Evolutionary conservation across 2,888 invertebrate genomes (phyloP).

Genomic region (Esperia sulphurella): DNA sequence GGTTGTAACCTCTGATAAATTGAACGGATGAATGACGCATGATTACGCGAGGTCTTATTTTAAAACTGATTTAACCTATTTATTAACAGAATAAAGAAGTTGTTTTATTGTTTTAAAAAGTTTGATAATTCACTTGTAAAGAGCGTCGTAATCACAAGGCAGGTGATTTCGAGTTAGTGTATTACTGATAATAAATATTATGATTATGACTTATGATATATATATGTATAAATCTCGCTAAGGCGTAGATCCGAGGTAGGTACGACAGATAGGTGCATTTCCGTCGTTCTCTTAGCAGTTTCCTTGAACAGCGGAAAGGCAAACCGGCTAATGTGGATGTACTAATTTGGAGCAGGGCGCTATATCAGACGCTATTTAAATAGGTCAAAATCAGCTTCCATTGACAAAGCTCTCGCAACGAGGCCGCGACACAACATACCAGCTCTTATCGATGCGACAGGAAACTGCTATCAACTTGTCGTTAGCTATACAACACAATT

Average conservation of each 20-base stretch:
- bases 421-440: slow-evolving; percentile 61
- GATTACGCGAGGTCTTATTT: slow-evolving; percentile 6
- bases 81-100: background rate
- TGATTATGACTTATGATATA: too few species aligned
- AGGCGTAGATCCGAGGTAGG: too few species aligned
- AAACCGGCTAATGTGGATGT: slow-evolving; percentile 21
- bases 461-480: slow-evolving; percentile 73
- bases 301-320: slow-evolving; percentile 23
- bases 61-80: slow-evolving; percentile 4
- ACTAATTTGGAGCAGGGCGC: slow-evolving; percentile 35
- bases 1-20: slow-evolving; percentile 62
- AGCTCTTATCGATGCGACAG: slow-evolving; percentile 63
- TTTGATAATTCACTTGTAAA: background rate
- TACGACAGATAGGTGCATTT: background rate
- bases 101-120: too few species aligned
- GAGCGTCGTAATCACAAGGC: too few species aligned
- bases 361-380: slow-evolving; percentile 42
- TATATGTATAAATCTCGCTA: too few species aligned
- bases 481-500: slow-evolving; percentile 71
- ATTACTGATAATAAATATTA: too few species aligned
- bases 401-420: slow-evolving; percentile 69
- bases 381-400: slow-evolving; percentile 75
- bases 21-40: slow-evolving; percentile 32
- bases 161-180: too few species aligned
- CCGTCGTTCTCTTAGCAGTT: background rate